Conservation (phyloP, 2,113 vertebrate genomes). For the Crocuta crocuta region DNA sequence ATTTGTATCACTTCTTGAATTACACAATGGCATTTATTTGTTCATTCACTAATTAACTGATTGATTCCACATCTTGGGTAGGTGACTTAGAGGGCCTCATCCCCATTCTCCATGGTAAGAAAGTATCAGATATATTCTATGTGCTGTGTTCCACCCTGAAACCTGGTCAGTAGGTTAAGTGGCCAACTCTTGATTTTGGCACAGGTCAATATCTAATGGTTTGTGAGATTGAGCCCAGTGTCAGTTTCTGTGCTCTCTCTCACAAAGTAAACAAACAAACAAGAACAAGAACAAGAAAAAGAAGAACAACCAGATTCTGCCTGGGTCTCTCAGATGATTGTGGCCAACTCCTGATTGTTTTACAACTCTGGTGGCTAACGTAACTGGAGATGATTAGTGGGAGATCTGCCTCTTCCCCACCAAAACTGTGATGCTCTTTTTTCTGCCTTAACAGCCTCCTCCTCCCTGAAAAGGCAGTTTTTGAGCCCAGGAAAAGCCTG, state of each 20-base stretch:
- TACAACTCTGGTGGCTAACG: background rate
- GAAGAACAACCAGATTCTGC: too few relatives aligned
- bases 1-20: background rate
- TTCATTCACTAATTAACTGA: background rate
- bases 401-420: background rate
- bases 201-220: too few relatives aligned
- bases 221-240: too few relatives aligned
- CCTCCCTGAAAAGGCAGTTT: background rate
- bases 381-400: background rate
- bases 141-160: background rate
- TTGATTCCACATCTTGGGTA: background rate
- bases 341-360: too few relatives aligned
- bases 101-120: background rate
- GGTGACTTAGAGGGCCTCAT: background rate
- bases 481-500: background rate
- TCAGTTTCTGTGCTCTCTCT: too few relatives aligned
- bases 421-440: background rate
- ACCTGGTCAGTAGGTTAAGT: background rate
- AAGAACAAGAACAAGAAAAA: too few relatives aligned
- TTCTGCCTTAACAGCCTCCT: background rate
- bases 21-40: background rate
- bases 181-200: too few relatives aligned
- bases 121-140: background rate
- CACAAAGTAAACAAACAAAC: too few relatives aligned
- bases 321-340: too few relatives aligned